These are phyloP conservation scores for Taphrorychus bicolor DNA, from an alignment of 2,888 invertebrate genomes.

Conservation along the genomic window DNA sequence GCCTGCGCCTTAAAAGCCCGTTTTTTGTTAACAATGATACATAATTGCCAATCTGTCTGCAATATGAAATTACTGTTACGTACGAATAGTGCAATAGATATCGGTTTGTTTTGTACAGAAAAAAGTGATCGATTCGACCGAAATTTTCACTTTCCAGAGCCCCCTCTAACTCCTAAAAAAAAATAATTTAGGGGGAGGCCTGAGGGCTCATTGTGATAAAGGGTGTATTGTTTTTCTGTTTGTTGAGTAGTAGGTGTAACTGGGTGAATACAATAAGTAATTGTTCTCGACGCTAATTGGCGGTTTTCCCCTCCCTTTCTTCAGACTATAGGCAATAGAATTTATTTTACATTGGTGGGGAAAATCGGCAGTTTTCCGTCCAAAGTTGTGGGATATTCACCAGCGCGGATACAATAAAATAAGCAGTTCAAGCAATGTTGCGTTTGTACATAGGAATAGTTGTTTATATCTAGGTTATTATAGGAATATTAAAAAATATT, in stretches of 20 bases:
- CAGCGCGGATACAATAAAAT: neutral
- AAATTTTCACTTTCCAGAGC: too few relatives aligned
- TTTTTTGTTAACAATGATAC: neutral
- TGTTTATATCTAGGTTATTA: constrained; percentile 61
- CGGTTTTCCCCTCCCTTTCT: neutral
- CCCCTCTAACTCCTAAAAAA: too few relatives aligned
- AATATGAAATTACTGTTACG: neutral
- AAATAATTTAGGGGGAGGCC: constrained; percentile 18
- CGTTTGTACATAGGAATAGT: constrained; percentile 61
- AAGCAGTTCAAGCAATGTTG: constrained; percentile 45
- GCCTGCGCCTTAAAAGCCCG: neutral
- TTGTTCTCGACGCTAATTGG: neutral
- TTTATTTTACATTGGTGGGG: neutral
- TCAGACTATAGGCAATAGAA: neutral
- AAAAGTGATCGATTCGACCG: neutral
- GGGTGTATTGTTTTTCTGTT: constrained; percentile 20
- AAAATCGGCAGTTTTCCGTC: constrained; percentile 6
- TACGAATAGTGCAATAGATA: neutral
- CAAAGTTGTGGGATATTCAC: constrained; percentile 1
- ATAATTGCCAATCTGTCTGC: neutral
- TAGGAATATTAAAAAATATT: constrained; percentile 60
- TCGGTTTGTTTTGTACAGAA: neutral
- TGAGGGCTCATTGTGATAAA: constrained; percentile 28
- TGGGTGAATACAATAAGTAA: neutral
- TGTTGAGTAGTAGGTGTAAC: neutral